Percentiles rank a stretch among this genome's conserved stretches.
Evolutionary conservation across 2,797 vertebrate species (phyloP).

Genomic region (Varecia variegata): DNA sequence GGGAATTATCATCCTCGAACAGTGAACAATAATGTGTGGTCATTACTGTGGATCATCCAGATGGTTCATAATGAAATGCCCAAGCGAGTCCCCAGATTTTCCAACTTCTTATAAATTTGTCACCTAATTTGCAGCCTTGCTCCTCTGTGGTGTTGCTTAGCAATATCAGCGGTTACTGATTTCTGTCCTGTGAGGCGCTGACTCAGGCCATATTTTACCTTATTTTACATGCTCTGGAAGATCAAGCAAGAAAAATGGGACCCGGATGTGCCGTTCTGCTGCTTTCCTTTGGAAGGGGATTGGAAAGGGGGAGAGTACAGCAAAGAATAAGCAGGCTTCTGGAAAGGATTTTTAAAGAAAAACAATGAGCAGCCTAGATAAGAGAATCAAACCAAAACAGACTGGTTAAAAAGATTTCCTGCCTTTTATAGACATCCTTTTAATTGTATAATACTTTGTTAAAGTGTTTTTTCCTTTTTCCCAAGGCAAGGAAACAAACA

Average conservation of each 20-base stretch:
- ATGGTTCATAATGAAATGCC: conserved; percentile 73
- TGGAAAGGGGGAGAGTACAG: background rate
- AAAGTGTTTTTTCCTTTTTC: background rate
- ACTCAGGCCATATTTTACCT: conserved; percentile 55
- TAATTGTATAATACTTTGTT: background rate
- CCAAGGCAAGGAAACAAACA: background rate
- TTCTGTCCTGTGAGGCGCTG: conserved; percentile 59
- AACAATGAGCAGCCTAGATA: background rate
- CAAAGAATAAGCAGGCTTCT: conserved; percentile 7
- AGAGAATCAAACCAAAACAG: background rate
- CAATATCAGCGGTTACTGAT: conserved; percentile 65
- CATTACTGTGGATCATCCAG: conserved; percentile 71
- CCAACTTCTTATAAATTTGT: conserved; percentile 69
- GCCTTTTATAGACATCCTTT: background rate
- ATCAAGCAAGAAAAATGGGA: conserved; percentile 58
- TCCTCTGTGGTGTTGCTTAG: conserved; percentile 71
- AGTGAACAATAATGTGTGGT: conserved; percentile 62
- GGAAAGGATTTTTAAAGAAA: conserved; percentile 32
- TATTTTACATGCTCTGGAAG: conserved; percentile 58
- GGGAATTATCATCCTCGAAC: conserved; percentile 54
- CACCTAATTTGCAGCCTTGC: conserved; percentile 70
- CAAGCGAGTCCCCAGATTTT: conserved; percentile 57
- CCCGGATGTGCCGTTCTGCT: background rate
- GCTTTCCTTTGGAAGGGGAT: background rate
- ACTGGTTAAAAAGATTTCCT: background rate